Evolutionary conservation across 2,888 invertebrate species (phyloP).

Genomic region (Augochlorella aurata): DNA sequence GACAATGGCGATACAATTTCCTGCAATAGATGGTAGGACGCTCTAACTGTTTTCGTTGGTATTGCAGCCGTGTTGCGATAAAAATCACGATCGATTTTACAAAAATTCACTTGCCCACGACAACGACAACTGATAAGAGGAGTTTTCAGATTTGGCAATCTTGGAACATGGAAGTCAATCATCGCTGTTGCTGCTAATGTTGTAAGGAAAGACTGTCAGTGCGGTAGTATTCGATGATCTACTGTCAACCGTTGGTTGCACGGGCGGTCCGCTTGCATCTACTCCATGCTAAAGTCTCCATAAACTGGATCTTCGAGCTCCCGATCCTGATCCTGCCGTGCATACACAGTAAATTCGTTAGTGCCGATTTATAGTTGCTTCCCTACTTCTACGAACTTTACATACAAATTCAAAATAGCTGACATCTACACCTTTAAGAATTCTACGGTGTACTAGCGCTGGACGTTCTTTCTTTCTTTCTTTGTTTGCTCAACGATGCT

Average conservation of each 20-base stretch:
- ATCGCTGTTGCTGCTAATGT: constrained; percentile 59
- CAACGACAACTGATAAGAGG: constrained; percentile 43
- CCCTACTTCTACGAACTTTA: constrained; percentile 31
- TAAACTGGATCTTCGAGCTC: constrained; percentile 72
- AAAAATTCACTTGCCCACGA: constrained; percentile 58
- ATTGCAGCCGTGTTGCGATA: constrained; percentile 49
- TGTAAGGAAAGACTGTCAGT: constrained; percentile 59
- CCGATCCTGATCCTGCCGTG: constrained; percentile 69
- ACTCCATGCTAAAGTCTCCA: constrained; percentile 72
- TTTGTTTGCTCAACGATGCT: constrained; percentile 21
- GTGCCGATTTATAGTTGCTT: constrained; percentile 37
- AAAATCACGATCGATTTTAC: constrained; percentile 49
- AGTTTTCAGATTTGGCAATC: constrained; percentile 51
- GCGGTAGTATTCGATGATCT: constrained; percentile 54
- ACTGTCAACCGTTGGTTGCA: constrained; percentile 52
- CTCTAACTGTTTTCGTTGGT: constrained; percentile 18
- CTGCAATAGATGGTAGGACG: constrained; percentile 26
- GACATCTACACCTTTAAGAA: constrained; percentile 25
- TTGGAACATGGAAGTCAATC: constrained; percentile 55
- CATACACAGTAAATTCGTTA: constrained; percentile 61
- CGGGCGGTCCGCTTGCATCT: constrained; percentile 62
- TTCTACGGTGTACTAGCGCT: constrained; percentile 12
- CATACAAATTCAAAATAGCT: constrained; percentile 31
- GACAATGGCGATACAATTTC: constrained; percentile 31
- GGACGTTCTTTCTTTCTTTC: constrained; percentile 2